Base-by-base conservation (phyloP, 1,140 invertebrate genomes). In the Sycobia sp. region DNA sequence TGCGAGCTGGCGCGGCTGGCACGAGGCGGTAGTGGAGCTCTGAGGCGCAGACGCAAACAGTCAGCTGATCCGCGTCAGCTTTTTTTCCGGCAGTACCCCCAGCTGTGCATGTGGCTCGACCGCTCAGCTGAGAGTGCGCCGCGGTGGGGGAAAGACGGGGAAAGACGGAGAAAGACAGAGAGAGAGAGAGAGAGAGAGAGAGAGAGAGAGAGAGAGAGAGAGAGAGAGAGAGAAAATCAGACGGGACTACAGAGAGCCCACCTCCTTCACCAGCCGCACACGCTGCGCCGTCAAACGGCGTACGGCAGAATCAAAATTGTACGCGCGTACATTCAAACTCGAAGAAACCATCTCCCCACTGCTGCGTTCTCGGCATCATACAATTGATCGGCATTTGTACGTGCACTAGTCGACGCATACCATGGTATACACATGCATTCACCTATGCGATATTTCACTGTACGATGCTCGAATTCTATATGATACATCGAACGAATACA, bases 51-150 rank as follows among this genome's bases (percentile, higher is more conserved):
- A 68, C 71, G 49, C 13, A 39, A 38, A 44, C 71, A 71, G 79
- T 80, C 78, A 80, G 78, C 78, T 79, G 76, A 78, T 79, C 67
- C 54, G 51, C 74, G 75, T 74, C 75, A 80, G 77, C 72, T n/a
- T n/a, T n/a, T n/a, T 77, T 76, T 70, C 61, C 59, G 66, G 38
- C 56, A 54, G 58, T 60, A 56, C 68, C 69, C 62, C 38, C 75
- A 77, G 75, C 75, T 77, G 75, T 69, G 62, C 76, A 71, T n/a
- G n/a, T n/a, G 71, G 73, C 73, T 73, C 73, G 73, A 67, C 70
- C 72, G 73, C 72, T 78, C 76, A 76, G 76, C 78, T 80, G 78
- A 76, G 43, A 36, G 25, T 1, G 73, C 74, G 72, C 73, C 57
- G 36, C 67, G 66, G 55, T 66, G 66, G 62, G 56, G 60, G 34